These are phyloP conservation scores for Benitochromis conjunctus DNA, from an alignment of 2,113 vertebrate genomes.

Conservation along the genomic window DNA sequence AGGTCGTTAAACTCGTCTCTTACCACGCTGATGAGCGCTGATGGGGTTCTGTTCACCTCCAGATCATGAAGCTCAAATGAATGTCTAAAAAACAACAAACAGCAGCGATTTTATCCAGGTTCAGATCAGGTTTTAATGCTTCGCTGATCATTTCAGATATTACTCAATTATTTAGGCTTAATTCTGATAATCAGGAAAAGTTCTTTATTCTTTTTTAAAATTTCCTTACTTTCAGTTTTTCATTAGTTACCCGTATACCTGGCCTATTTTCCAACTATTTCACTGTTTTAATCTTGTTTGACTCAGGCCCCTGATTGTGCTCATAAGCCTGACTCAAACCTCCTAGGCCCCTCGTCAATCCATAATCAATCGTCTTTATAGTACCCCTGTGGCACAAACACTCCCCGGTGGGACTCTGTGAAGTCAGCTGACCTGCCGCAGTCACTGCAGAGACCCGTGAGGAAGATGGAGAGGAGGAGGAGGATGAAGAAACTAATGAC, in stretches of 20 bases:
- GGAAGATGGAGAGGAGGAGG: slow-evolving; percentile 57
- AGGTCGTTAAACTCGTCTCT: not conserved
- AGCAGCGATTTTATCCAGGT: not conserved
- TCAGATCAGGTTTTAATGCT: not conserved
- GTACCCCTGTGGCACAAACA: not conserved
- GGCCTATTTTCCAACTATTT: not conserved
- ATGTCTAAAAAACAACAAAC: slow-evolving; percentile 29
- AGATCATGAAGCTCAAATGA: slow-evolving; percentile 44
- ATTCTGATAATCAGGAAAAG: not conserved
- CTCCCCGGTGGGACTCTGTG: not conserved
- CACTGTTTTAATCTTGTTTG: not conserved
- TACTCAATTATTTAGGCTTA: not conserved
- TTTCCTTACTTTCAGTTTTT: not conserved
- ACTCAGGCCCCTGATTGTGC: not conserved
- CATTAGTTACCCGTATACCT: not conserved
- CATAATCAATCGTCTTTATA: not conserved
- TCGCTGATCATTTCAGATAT: not conserved
- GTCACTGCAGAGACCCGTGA: slow-evolving; percentile 58
- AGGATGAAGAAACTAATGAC: slow-evolving; percentile 19
- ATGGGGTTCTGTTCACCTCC: not conserved
- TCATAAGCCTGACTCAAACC: not conserved
- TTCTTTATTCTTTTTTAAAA: not conserved
- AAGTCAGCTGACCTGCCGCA: slow-evolving; percentile 58
- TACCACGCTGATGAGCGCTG: slow-evolving; percentile 64
- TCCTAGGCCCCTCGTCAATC: not conserved